A percentile compares a stretch with the other conserved stretches of the same genome.
Conservation (phyloP, 2,797 vertebrate species). For the Falco rusticolus region DNA sequence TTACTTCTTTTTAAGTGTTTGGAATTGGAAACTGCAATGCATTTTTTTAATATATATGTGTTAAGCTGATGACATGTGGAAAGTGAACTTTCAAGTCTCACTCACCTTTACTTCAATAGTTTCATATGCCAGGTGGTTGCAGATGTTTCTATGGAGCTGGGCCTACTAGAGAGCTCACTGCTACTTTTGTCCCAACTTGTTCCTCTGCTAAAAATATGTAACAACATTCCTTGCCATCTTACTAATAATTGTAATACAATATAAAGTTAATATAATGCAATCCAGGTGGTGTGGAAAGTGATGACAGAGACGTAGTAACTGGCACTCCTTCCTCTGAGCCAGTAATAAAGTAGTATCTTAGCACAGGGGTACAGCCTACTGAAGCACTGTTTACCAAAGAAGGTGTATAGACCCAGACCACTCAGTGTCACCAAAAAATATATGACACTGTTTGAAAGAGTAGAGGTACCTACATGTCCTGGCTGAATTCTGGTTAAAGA, state of each 20-base stretch:
- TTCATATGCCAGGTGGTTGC: neutral
- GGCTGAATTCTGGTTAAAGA: neutral
- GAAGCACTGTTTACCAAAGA: neutral
- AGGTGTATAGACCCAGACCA: neutral
- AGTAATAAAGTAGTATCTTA: neutral
- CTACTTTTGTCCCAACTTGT: conserved; percentile 19
- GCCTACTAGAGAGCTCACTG: neutral
- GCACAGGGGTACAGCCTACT: neutral
- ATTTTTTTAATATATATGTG: neutral
- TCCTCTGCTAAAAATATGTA: conserved; percentile 45
- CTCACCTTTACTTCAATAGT: neutral
- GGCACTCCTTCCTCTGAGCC: neutral
- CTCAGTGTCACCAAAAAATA: neutral
- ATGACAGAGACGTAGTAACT: neutral
- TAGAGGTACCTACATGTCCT: neutral
- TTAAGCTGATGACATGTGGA: conserved; percentile 11
- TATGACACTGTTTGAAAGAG: neutral
- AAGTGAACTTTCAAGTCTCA: neutral
- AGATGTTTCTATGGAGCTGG: conserved; percentile 30
- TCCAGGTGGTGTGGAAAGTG: conserved; percentile 33
- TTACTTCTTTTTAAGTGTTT: neutral
- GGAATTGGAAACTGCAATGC: neutral
- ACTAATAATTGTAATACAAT: conserved; percentile 50
- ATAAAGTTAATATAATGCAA: conserved; percentile 35
- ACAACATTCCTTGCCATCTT: conserved; percentile 43